Conservation (phyloP, 2,888 invertebrate species). For the Xestia rhomboidea region DNA sequence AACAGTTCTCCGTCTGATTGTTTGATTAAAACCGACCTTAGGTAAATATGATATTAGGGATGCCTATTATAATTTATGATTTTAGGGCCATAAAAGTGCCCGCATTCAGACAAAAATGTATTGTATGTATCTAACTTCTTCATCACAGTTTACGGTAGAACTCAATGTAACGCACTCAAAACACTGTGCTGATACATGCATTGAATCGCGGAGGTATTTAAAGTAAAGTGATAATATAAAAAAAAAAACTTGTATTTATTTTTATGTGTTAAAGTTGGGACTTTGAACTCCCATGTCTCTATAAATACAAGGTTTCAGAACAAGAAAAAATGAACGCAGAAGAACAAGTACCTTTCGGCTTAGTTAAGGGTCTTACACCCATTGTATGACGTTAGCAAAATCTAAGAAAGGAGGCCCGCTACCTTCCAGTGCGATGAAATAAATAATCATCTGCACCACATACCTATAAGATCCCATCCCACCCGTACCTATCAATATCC, state of each 20-base stretch:
- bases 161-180: neutral
- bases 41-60: conserved; percentile 26
- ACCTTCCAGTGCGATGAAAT: neutral
- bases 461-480: neutral
- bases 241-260: too few species aligned
- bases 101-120: neutral
- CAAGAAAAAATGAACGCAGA: too few species aligned
- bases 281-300: neutral
- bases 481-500: neutral
- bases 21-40: conserved; percentile 67
- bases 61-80: neutral
- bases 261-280: neutral
- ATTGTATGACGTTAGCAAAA: neutral
- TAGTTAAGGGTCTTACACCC: neutral
- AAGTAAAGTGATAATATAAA: too few species aligned
- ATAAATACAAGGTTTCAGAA: neutral
- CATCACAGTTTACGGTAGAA: neutral
- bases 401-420: neutral
- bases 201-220: neutral
- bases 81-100: neutral
- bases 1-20: conserved; percentile 67
- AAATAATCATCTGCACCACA: neutral
- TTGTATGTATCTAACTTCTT: neutral
- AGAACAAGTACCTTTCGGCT: neutral
- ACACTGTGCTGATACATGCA: neutral